Evolutionary conservation across 2,888 invertebrate genomes (phyloP), one percentile per base, ranked within the genome.

Genomic region (Eristalis tenax): DNA sequence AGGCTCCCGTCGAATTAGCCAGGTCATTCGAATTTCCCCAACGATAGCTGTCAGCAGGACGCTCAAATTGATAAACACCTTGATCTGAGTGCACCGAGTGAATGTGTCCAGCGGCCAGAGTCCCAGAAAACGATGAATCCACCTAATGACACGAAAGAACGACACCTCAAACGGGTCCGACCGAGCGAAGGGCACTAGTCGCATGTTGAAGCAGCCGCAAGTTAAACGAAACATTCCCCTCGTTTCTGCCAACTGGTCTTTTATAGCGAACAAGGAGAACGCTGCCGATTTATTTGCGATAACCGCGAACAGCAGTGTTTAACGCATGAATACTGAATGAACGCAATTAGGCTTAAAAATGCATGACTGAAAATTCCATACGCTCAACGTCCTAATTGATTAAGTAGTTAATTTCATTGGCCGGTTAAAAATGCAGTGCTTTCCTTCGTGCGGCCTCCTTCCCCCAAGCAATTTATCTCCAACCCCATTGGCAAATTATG

Each of bases 21-120:
- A 81, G 4, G 84, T 56, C 22, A 73, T 73, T 11, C 81, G 65
- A 4, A 76, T 66, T 23, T 85, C 84, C 13, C 84, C 81, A n/a
- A 80, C n/a, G 13, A 81, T 81, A 5, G 84, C 84, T 38, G 71
- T 80, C n/a, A 84, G 15, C 13, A 84, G 26, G 4, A 76, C 26
- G 23, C 65, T 56, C 26, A 75, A 40, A 56, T 84, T 80, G 10
- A 80, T 2, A 11, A 75, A 15, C 4, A 71, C 50, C n/a, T 66
- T 80, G 0, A 80, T 5, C 1, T 32, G 23, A 18, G 75, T 75
- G 6, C 4, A 5, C 4, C 40, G 35, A 23, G 43, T 65, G 11
- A 65, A 22, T 0, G 18, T n/a, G 65, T 84, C 80, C 18, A 75
- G 40, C 11, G 84, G 84, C 80, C 80, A 80, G 0, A 80, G n/a